Evolutionary conservation across 2,113 vertebrate species (phyloP), one percentile per base, ranked within the genome.

Genomic region (Catagonus wagneri): DNA sequence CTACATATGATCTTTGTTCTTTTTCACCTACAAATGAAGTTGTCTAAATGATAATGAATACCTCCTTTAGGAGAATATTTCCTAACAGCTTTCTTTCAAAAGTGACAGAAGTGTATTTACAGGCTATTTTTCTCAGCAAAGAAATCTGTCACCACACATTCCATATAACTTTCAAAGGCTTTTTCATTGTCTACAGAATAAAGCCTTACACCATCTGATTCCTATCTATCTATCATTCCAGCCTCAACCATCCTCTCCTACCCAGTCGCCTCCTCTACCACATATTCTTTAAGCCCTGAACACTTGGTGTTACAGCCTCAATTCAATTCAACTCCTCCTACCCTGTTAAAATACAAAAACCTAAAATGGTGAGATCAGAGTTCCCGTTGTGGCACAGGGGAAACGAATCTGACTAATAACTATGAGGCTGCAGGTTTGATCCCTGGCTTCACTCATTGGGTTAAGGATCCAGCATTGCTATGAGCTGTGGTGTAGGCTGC

Each of bases 21-120:
- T 66, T 71, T 84, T 44, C 32, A 68, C 68, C 7, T 23, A 54
- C 79, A 83, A 74, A 93, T 36, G n/a, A 72, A 86, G 65, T 15
- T 71, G 11, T 56, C 61, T 56, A 95, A 86, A 78, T 72, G 32
- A 83, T 72, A 83, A 76, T 74, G 13, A 85, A 81, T 44, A 89
- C 29, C 72, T 83, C 32, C 56, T 76, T 39, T 83, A 89, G 81
- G 7, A 44, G 22, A 96, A 71, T 7, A 79, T 32, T 89, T 27
- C 23, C 78, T 80, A 84, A 23, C 36, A 75, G 13, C 3, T 29
- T 95, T 84, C 69, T 54, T 87, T 71, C n/a, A 68, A 52, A 93
- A 85, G 10, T 65, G 20, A 87, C 83, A 86, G 76, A 75, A 74
- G 4, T 23, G 7, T 50, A 65, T 56, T 69, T 61, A 80, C 10